Evolutionary conservation across 2,113 vertebrate genomes (phyloP), one percentile per base, ranked within the genome.

Genomic region (Pao palembangensis): DNA sequence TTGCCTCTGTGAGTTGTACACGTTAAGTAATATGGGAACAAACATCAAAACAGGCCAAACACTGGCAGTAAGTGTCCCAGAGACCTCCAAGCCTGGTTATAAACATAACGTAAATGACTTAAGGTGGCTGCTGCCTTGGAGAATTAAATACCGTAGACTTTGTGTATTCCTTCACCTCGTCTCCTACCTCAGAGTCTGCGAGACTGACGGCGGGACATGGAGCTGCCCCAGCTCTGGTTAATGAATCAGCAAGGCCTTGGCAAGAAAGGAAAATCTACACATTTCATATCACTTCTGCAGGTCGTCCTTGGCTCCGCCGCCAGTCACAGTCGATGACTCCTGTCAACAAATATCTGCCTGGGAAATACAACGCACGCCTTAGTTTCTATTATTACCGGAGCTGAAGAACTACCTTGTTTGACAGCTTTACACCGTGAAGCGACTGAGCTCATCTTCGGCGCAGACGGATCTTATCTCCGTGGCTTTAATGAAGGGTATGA

Each of bases 241-340:
- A 75, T 63, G 71, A 67, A 70, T 59, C 52, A 49, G 42, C 6
- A 57, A 42, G 38, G 56, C 34, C 31, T 43, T 20, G 46, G 54
- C 46, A 70, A 21, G 68, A 58, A 4, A 12, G 34, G 34, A 17
- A 67, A 69, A 66, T 51, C 50, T 11, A 63, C 34, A 13, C 7
- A 38, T 63, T 64, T 73, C 53, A 47, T 61, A 51, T 55, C 58
- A n/a, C 41, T 58, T 80, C 75, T 73, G 72, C 25, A 8, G 50
- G 47, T 60, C 43, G 69, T 46, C 66, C 47, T 75, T 67, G 55
- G 50, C 19, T 48, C 58, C 19, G 44, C 58, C 18, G 44, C 71
- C 52, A 42, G 1, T 15, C 21, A 6, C 25, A 54, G 14, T 28
- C 55, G 42, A 8, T 56, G 50, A 53, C 53, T 44, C 56, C 58